These are phyloP conservation scores for Dasyurus viverrinus DNA, from an alignment of 2,113 vertebrate species.

Conservation along the genomic window DNA sequence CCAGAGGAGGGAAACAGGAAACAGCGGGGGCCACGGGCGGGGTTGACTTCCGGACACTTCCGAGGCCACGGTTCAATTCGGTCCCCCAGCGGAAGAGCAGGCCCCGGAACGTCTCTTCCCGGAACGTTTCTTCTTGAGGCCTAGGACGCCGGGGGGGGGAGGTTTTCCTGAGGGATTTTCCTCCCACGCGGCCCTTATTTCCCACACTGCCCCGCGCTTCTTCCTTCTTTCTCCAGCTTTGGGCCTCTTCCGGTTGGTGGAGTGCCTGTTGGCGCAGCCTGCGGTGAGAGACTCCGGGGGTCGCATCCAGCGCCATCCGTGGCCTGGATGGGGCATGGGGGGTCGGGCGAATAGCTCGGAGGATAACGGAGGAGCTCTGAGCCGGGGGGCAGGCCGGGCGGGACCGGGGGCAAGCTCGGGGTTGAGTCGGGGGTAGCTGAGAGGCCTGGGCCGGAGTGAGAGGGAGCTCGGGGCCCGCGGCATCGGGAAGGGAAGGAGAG, in stretches of 20 bases:
- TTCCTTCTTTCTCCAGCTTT: not conserved
- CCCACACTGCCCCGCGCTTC: constrained; percentile 43
- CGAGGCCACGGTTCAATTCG: not conserved
- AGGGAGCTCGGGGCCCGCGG: not conserved
- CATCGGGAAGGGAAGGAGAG: not conserved
- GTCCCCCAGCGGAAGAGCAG: fast-evolving
- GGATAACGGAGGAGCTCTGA: not conserved
- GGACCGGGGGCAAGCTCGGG: not conserved
- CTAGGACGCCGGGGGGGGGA: not conserved
- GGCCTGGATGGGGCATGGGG: not conserved
- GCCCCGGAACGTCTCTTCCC: not conserved
- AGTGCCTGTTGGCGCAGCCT: not conserved
- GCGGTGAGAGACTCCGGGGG: constrained; percentile 19
- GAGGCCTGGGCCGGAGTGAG: not conserved
- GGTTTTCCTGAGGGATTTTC: constrained; percentile 55
- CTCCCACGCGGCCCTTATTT: constrained; percentile 52
- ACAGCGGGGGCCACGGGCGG: fast-evolving
- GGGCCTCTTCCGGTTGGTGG: constrained; percentile 60
- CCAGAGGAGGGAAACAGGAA: not conserved
- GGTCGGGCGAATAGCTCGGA: not conserved
- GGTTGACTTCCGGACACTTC: not conserved
- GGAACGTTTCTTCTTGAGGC: constrained; percentile 61
- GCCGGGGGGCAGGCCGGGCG: not conserved
- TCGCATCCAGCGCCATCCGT: constrained; percentile 68
- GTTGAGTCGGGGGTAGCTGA: not conserved